Percentiles rank a stretch among this genome's conserved stretches.
Conservation (phyloP, 2,888 invertebrate species). For the Aspidapion aeneum region DNA sequence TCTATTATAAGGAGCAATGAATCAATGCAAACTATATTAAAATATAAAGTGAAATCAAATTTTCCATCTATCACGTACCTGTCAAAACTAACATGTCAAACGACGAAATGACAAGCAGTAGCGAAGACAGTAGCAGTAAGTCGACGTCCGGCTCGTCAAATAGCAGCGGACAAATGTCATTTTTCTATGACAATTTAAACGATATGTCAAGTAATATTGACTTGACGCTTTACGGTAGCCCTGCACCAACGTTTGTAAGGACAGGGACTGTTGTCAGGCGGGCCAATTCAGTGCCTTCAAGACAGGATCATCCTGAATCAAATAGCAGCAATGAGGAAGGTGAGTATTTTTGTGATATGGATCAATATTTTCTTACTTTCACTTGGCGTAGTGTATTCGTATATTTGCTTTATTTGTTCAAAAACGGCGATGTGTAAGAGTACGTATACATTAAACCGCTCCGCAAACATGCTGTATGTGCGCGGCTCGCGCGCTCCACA, state of each 20-base stretch:
- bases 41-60: too few species aligned
- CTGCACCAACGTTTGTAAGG: slow-evolving; percentile 37
- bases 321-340: slow-evolving; percentile 26
- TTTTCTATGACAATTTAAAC: slow-evolving; percentile 35
- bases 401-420: too few species aligned
- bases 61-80: too few species aligned
- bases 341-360: too few species aligned
- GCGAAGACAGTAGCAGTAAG: slow-evolving; percentile 28
- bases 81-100: slow-evolving; percentile 25
- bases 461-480: too few species aligned
- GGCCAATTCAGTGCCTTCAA: slow-evolving; percentile 37
- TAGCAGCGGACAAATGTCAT: slow-evolving; percentile 36
- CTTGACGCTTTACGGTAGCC: slow-evolving; percentile 38
- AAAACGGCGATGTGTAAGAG: too few species aligned
- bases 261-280: slow-evolving; percentile 45
- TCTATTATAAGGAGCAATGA: too few species aligned
- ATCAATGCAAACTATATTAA: too few species aligned
- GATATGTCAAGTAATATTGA: slow-evolving; percentile 27
- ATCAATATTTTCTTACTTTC: too few species aligned
- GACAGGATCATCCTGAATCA: slow-evolving; percentile 21
- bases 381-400: too few species aligned
- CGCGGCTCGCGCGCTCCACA: too few species aligned
- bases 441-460: too few species aligned
- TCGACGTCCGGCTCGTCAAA: slow-evolving; percentile 43
- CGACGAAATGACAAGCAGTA: slow-evolving; percentile 25